Conservation (phyloP, 2,797 vertebrate genomes). For the Salarias fasciatus region DNA sequence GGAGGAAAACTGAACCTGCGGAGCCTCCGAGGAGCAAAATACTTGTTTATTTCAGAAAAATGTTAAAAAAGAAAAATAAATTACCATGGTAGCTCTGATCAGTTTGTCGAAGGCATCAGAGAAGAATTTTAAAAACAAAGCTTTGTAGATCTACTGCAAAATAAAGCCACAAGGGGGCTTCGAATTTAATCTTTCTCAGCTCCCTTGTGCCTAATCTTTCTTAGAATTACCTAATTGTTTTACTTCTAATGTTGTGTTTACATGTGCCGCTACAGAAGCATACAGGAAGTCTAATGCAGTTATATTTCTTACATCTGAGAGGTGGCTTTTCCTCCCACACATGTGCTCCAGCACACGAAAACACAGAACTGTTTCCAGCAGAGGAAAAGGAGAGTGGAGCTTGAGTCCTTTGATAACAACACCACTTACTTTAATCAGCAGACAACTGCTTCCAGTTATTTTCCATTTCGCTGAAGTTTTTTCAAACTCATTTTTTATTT, state of each 20-base stretch:
- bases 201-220: not conserved
- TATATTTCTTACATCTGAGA: constrained; percentile 17
- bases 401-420: constrained; percentile 52
- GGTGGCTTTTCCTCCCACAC: constrained; percentile 14
- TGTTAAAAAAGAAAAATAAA: not conserved
- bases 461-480: constrained; percentile 25
- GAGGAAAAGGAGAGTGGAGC: constrained; percentile 21
- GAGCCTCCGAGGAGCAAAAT: constrained; percentile 12
- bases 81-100: not conserved
- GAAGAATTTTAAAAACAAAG: constrained; percentile 2
- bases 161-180: constrained; percentile 5
- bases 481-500: constrained; percentile 30
- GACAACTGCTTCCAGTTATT: constrained; percentile 44
- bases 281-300: not conserved
- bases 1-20: constrained; percentile 13
- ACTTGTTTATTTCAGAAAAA: not conserved
- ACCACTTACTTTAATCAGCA: constrained; percentile 54
- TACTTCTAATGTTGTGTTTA: too few species aligned
- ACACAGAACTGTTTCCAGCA: constrained; percentile 38
- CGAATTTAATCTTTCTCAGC: constrained; percentile 9
- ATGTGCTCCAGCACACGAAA: constrained; percentile 20
- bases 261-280: too few species aligned
- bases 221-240: not conserved
- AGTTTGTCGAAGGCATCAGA: not conserved
- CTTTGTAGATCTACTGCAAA: not conserved